Conservation (phyloP, 37 sponge, comb jelly and placozoan species). For the Amphimedon queenslandica region DNA sequence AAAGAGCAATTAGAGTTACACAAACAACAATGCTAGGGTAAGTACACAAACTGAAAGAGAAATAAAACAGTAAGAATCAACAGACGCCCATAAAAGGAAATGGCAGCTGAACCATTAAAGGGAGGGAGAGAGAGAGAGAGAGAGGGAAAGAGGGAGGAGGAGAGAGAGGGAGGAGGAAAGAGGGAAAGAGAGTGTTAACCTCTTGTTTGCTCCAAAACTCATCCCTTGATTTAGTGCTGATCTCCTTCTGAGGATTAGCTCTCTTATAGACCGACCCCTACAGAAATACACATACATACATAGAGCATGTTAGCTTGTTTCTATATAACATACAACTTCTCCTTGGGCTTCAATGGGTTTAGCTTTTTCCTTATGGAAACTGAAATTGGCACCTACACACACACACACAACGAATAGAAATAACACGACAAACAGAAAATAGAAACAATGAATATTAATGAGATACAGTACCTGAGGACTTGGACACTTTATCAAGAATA, state of each 20-base stretch:
- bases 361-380: slow-evolving; percentile 87
- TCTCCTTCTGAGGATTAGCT: slow-evolving; percentile 66
- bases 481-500: slow-evolving; percentile 77
- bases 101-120: too few relatives aligned
- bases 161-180: slow-evolving; percentile 12
- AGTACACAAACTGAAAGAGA: too few relatives aligned
- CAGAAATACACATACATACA: background rate
- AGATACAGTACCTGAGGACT: slow-evolving; percentile 68
- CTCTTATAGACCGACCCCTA: slow-evolving; percentile 84
- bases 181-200: slow-evolving; percentile 16
- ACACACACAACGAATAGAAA: background rate
- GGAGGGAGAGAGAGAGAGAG: background rate
- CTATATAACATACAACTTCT: slow-evolving; percentile 63
- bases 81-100: too few relatives aligned
- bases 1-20: too few relatives aligned
- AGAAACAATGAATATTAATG: background rate
- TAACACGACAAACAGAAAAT: background rate
- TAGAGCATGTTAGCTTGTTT: background rate
- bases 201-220: slow-evolving; percentile 82
- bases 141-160: slow-evolving; percentile 27
- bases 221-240: slow-evolving; percentile 45
- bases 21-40: too few relatives aligned
- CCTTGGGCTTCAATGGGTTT: slow-evolving; percentile 43
- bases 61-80: too few relatives aligned
- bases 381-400: slow-evolving; percentile 72